These are phyloP conservation scores for Fistularia commersonii DNA, from an alignment of 2,797 vertebrate species.

Conservation along the genomic window DNA sequence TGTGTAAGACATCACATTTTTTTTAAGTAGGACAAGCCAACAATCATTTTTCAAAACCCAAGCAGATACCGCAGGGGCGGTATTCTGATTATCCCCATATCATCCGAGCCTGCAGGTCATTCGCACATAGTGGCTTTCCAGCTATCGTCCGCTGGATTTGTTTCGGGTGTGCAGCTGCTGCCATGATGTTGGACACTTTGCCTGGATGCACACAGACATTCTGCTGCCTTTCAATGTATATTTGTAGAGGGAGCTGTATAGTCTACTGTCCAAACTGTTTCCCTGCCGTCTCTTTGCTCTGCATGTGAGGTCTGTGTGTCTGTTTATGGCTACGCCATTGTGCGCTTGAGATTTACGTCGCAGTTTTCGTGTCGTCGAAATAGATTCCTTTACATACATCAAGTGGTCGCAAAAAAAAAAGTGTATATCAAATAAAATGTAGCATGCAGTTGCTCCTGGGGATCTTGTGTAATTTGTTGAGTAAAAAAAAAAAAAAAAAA, in stretches of 20 bases:
- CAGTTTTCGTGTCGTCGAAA: not conserved
- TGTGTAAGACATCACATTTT: too few species aligned
- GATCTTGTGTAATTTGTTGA: not conserved
- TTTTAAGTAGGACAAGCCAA: too few species aligned
- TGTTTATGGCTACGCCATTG: not conserved
- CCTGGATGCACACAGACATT: constrained; percentile 21
- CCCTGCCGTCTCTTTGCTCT: constrained; percentile 9
- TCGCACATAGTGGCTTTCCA: not conserved
- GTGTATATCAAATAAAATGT: too few species aligned
- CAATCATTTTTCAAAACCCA: too few species aligned
- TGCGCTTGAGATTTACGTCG: not conserved
- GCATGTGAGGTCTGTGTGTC: constrained; percentile 28
- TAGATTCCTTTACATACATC: not conserved
- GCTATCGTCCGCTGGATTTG: constrained; percentile 7
- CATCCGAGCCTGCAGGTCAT: not conserved
- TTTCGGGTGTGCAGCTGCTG: constrained; percentile 28
- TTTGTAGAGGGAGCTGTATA: constrained; percentile 48
- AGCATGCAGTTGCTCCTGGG: not conserved
- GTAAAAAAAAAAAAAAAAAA: too few species aligned
- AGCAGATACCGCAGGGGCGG: too few species aligned
- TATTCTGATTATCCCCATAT: too few species aligned
- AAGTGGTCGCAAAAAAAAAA: too few species aligned
- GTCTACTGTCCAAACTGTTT: constrained; percentile 38
- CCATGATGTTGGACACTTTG: constrained; percentile 14
- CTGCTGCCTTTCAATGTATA: constrained; percentile 41